Evolutionary conservation across 2,888 invertebrate species (phyloP), one percentile per base, ranked within the genome.

Genomic region (Alviniconcha strummeri): DNA sequence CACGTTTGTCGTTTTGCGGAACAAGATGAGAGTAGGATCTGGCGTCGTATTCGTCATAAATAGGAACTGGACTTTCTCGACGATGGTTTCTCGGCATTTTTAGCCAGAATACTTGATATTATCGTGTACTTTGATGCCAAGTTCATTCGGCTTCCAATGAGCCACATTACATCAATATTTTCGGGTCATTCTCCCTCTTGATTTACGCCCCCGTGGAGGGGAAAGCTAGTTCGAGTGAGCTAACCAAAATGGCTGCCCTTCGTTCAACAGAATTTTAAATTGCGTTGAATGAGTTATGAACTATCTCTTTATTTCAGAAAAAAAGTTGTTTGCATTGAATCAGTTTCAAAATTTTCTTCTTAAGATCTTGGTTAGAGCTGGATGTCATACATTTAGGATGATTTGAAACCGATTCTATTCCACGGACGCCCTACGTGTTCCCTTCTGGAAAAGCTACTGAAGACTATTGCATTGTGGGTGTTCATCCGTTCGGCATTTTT

Each of bases 11-110:
- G 64, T 72, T 71, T 84, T 86, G 81, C 19, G 90, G 89, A 55
- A 90, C 90, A 69, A 90, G 85, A 86, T 91, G 90, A 56, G 90
- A 85, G 82, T 92, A 92, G 19, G 90, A 87, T 80, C 91, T 88
- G 36, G 92, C 91, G 86, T 92, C 92, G 85, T 87, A 92, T 85
- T 92, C 92, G 71, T 90, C 90, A 56, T 87, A 85, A 55, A 85
- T 85, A 55, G 80, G 64, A 15, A 81, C 8, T n/a, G 85, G 82
- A 71, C 85, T 79, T 69, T 82, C 82, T 56, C 76, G 75, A 69
- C 77, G 82, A 54, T 77, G 82, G 54, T 71, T 82, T 82, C 67
- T 76, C 52, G 82, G 82, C 82, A 82, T 82, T 19, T 77, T 82
- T 82, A 64, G 67, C 56, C 69, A n/a, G 11, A 60, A 15, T 13